A percentile compares a stretch with the other conserved stretches of the same genome.
phyloP scores from a whole-genome alignment of 2,113 vertebrate genomes.

The Hepsetus odoe region DNA sequence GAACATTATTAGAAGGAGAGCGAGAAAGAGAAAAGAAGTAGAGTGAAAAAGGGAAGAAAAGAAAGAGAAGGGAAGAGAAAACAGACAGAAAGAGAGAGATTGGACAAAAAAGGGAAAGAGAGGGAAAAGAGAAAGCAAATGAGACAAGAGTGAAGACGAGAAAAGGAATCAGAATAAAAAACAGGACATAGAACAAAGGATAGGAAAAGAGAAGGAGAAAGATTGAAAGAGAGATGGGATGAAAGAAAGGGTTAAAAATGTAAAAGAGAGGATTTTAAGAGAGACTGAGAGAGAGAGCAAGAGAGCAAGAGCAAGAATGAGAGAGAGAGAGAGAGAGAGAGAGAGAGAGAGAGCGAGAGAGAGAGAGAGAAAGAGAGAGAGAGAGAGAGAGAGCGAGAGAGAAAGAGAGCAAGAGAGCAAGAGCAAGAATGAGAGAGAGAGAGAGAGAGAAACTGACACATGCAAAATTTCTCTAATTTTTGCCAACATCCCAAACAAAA shows the following conservation, averaged over 20 bases:
- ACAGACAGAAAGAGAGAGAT: slow-evolving; percentile 62
- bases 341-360: slow-evolving; percentile 24
- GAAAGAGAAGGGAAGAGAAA: slow-evolving; percentile 45
- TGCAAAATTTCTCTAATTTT: not conserved
- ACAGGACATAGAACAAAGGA: not conserved
- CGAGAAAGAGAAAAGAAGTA: not conserved
- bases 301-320: not conserved
- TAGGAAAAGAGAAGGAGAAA: not conserved
- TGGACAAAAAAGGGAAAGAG: not conserved
- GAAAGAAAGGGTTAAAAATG: not conserved
- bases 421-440: slow-evolving; percentile 19
- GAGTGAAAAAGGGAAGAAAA: slow-evolving; percentile 42
- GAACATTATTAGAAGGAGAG: not conserved
- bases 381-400: slow-evolving; percentile 56
- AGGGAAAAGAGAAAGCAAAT: not conserved
- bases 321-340: not conserved
- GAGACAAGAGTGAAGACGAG: not conserved
- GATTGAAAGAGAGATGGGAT: not conserved
- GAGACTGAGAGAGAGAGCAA: not conserved
- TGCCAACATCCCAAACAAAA: not conserved
- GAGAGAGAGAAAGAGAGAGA: slow-evolving; percentile 29
- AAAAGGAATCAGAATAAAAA: not conserved
- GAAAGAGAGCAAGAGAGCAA: not conserved
- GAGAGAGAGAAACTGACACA: slow-evolving; percentile 35
- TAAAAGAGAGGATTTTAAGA: not conserved